phyloP scores from a whole-genome alignment of 2,113 vertebrate genomes.

The Hucho hucho region DNA sequence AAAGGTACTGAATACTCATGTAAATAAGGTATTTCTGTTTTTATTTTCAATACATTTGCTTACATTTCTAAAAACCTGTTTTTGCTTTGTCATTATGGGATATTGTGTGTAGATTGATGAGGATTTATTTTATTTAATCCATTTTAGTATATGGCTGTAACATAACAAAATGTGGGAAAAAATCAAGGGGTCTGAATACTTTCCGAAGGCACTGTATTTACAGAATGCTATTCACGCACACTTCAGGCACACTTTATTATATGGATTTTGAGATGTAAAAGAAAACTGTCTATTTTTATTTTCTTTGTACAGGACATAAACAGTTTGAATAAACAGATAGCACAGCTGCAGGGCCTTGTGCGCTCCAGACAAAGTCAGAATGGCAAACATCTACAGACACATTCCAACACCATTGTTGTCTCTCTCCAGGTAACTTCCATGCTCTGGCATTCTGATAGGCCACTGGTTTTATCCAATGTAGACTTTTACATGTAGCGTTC shows the following conservation, averaged over 20 bases:
- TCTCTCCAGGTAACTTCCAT: slow-evolving; percentile 74
- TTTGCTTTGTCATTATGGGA: too few species aligned
- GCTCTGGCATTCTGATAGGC: not conserved
- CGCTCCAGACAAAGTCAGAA: slow-evolving; percentile 72
- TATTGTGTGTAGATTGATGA: too few species aligned
- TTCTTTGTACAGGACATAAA: slow-evolving; percentile 74
- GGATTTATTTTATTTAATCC: too few species aligned
- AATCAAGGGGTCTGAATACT: too few species aligned
- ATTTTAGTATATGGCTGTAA: too few species aligned
- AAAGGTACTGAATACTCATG: too few species aligned
- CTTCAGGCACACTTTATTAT: too few species aligned
- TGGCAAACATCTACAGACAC: slow-evolving; percentile 78
- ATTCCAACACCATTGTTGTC: slow-evolving; percentile 81
- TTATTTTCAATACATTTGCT: too few species aligned
- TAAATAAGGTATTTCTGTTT: too few species aligned
- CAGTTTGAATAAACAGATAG: slow-evolving; percentile 82
- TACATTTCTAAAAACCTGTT: too few species aligned
- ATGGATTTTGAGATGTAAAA: not conserved
- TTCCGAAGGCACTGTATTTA: not conserved
- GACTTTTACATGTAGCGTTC: not conserved
- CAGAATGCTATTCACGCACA: too few species aligned
- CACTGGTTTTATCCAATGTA: not conserved
- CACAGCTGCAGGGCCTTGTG: slow-evolving; percentile 79
- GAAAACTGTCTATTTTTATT: not conserved
- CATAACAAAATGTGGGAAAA: too few species aligned